phyloP scores from a whole-genome alignment of 2,113 vertebrate genomes.

The Atrichornis clamosus region DNA sequence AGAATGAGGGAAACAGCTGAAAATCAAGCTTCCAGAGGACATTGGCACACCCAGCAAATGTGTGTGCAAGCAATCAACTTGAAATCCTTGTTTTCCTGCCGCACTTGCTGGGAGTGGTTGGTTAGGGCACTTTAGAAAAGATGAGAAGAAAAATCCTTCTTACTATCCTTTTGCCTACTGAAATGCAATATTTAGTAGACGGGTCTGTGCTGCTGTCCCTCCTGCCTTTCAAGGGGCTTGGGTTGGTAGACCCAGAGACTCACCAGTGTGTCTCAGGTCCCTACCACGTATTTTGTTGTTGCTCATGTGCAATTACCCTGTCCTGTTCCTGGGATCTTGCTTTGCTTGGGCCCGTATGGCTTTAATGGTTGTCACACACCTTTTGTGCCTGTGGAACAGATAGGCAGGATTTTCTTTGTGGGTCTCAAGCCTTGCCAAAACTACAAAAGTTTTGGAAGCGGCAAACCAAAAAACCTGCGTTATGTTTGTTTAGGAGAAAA shows the following conservation, averaged over 20 bases:
- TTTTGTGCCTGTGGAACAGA: background rate
- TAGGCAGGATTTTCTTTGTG: background rate
- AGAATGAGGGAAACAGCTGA: background rate
- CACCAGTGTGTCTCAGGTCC: background rate
- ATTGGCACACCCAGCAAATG: background rate
- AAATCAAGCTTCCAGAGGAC: background rate
- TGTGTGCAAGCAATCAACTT: background rate
- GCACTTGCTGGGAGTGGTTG: background rate
- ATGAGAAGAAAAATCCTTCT: background rate
- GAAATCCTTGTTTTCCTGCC: background rate
- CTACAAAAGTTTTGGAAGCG: background rate
- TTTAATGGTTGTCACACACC: background rate
- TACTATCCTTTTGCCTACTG: background rate
- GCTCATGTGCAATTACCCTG: background rate
- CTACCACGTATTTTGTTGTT: rapidly evolving
- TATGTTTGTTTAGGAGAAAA: background rate
- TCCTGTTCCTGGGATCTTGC: background rate
- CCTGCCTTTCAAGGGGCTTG: rapidly evolving
- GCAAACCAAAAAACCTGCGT: background rate
- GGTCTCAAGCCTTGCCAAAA: background rate
- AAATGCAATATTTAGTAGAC: background rate
- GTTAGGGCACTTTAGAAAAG: background rate
- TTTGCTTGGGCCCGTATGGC: background rate
- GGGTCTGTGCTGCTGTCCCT: background rate
- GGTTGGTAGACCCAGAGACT: background rate